Percentiles rank a stretch among this genome's conserved stretches.
phyloP scores from a whole-genome alignment of 2,797 vertebrate species.

The Cyclura pinguis region DNA sequence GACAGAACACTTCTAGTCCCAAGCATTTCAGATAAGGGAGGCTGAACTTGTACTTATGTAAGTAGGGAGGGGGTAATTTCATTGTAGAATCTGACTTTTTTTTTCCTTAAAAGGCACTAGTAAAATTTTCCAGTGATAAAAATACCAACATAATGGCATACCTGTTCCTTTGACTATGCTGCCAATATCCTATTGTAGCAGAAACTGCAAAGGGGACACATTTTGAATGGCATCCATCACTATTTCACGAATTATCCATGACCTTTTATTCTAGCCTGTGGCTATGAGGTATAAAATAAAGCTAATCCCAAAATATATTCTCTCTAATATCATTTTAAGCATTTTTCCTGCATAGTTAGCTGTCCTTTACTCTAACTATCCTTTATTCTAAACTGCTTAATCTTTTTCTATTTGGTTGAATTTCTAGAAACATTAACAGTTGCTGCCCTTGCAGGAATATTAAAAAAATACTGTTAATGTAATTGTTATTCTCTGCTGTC shows the following conservation, averaged over 20 bases:
- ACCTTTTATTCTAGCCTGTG: constrained; percentile 74
- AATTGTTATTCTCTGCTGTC: not conserved
- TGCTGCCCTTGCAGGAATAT: constrained; percentile 66
- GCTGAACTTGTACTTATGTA: too few species aligned
- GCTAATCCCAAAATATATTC: constrained; percentile 70
- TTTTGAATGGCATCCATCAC: constrained; percentile 62
- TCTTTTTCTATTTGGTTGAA: constrained; percentile 66
- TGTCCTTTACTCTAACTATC: constrained; percentile 20
- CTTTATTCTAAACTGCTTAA: constrained; percentile 55
- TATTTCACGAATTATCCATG: constrained; percentile 73
- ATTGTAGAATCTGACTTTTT: constrained; percentile 45
- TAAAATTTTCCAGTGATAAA: constrained; percentile 35
- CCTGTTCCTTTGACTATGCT: constrained; percentile 47
- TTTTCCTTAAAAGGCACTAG: constrained; percentile 28
- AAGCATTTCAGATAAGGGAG: too few species aligned
- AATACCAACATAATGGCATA: constrained; percentile 37
- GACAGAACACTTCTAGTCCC: too few species aligned
- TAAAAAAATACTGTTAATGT: constrained; percentile 64
- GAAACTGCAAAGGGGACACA: constrained; percentile 43
- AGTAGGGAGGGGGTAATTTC: constrained; percentile 20
- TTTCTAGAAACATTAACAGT: constrained; percentile 69
- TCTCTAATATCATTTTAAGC: constrained; percentile 72
- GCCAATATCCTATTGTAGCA: constrained; percentile 41
- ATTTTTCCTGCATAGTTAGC: constrained; percentile 60
- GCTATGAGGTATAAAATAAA: constrained; percentile 65